phyloP scores from a whole-genome alignment of 2,113 vertebrate species.

The Gorsachius goisagi region DNA sequence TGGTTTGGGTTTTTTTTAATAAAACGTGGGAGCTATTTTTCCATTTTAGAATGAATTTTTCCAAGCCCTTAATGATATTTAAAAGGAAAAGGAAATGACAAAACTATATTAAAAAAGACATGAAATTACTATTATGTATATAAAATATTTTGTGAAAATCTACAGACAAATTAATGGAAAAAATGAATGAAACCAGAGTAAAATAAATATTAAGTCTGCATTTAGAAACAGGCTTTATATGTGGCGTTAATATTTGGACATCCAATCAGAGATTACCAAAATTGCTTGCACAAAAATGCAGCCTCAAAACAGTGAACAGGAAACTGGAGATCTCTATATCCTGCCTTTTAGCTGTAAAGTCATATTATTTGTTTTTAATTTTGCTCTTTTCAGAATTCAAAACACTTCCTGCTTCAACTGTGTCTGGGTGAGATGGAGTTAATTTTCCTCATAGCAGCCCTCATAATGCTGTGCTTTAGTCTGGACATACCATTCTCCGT shows the following conservation, averaged over 20 bases:
- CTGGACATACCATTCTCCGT: too few species aligned
- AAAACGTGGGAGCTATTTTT: not conserved
- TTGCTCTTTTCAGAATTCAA: not conserved
- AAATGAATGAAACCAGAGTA: not conserved
- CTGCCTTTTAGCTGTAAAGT: not conserved
- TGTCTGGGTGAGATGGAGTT: too few species aligned
- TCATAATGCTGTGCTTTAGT: not conserved
- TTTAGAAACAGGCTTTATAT: not conserved
- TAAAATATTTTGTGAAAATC: not conserved
- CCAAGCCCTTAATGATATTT: not conserved
- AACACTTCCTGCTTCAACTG: not conserved
- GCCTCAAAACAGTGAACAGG: not conserved
- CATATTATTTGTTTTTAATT: not conserved
- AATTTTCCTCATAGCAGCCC: too few species aligned
- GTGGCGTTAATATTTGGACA: not conserved
- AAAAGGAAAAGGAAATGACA: not conserved
- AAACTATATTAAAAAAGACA: not conserved
- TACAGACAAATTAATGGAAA: not conserved
- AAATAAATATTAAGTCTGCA: not conserved
- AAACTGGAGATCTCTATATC: not conserved
- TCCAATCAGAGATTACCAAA: too few species aligned
- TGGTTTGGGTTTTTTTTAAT: too few species aligned
- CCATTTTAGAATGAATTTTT: not conserved
- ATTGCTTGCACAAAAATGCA: not conserved
- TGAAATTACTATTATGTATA: not conserved